phyloP scores from a whole-genome alignment of 2,113 vertebrate genomes.

The Cygnus buccinator region DNA sequence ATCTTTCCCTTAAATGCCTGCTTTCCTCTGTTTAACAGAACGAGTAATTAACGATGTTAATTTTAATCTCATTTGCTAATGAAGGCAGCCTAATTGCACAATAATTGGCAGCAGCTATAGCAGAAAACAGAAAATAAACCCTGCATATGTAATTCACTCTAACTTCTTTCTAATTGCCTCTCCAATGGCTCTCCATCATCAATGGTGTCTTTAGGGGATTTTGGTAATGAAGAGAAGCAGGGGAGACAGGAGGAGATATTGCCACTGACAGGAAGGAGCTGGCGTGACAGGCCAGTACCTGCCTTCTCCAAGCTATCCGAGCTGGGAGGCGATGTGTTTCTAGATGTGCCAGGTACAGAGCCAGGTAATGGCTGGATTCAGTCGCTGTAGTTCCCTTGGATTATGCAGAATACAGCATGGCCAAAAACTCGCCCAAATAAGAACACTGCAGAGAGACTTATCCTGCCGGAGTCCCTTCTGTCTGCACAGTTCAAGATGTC shows the following conservation, averaged over 20 bases:
- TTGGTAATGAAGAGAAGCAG: slow-evolving; percentile 13
- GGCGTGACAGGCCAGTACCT: background rate
- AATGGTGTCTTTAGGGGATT: slow-evolving; percentile 37
- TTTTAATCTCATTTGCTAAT: slow-evolving; percentile 87
- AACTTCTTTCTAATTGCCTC: slow-evolving; percentile 80
- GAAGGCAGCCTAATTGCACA: slow-evolving; percentile 82
- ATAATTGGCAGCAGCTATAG: slow-evolving; percentile 78
- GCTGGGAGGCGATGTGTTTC: background rate
- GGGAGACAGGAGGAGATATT: background rate
- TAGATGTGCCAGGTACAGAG: background rate
- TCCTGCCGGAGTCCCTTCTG: background rate
- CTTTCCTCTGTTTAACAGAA: slow-evolving; percentile 76
- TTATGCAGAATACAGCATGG: background rate
- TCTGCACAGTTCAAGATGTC: background rate
- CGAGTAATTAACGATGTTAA: slow-evolving; percentile 83
- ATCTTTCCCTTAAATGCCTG: slow-evolving; percentile 2
- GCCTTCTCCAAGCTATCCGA: background rate
- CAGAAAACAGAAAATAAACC: slow-evolving; percentile 83
- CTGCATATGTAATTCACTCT: slow-evolving; percentile 74
- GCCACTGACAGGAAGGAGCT: background rate
- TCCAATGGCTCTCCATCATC: slow-evolving; percentile 40
- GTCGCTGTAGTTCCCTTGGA: rapidly evolving
- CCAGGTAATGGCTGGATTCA: background rate
- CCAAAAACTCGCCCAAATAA: background rate
- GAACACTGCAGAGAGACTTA: background rate